Conservation (phyloP, 2,797 vertebrate species). For the Atherinosoma microstoma region DNA sequence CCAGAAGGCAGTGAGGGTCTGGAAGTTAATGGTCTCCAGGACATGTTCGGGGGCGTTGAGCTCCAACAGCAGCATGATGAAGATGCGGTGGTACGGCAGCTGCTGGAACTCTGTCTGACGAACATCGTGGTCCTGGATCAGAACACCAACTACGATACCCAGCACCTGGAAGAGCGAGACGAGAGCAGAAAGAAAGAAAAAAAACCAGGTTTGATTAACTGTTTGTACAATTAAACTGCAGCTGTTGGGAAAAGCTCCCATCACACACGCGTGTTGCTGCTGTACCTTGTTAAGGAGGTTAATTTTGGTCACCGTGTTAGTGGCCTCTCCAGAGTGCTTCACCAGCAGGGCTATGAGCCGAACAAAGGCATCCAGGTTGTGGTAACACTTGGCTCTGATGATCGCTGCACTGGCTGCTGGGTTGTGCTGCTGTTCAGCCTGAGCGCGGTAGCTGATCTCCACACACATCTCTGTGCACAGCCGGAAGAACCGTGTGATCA, state of each 20-base stretch:
- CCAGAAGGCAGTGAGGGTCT: slow-evolving; percentile 99
- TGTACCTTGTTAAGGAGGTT: slow-evolving; percentile 97
- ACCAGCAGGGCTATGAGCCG: slow-evolving; percentile 96
- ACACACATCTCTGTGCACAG: slow-evolving; percentile 99
- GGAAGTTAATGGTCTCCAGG: slow-evolving; percentile 98
- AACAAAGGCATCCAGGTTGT: slow-evolving; percentile 98
- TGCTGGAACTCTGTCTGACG: slow-evolving; percentile 98
- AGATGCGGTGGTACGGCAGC: slow-evolving; percentile 97
- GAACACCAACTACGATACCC: slow-evolving; percentile 97
- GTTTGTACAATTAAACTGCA: background rate
- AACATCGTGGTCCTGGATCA: slow-evolving; percentile 98
- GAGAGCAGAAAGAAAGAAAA: background rate
- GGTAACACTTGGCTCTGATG: slow-evolving; percentile 98
- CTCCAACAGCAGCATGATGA: slow-evolving; percentile 98
- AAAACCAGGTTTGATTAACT: background rate
- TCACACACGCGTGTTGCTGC: background rate
- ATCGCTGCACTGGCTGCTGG: slow-evolving; percentile 98
- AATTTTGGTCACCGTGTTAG: slow-evolving; percentile 99
- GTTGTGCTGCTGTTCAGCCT: slow-evolving; percentile 98
- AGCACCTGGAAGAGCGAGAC: slow-evolving; percentile 85
- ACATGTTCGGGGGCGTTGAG: slow-evolving; percentile 98
- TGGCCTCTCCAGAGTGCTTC: slow-evolving; percentile 98
- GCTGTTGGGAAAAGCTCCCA: background rate
- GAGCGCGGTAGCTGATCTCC: slow-evolving; percentile 97
- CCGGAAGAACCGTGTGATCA: slow-evolving; percentile 98